Evolutionary conservation across 2,113 vertebrate species (phyloP), one percentile per base, ranked within the genome.

Genomic region (Empidonax traillii): DNA sequence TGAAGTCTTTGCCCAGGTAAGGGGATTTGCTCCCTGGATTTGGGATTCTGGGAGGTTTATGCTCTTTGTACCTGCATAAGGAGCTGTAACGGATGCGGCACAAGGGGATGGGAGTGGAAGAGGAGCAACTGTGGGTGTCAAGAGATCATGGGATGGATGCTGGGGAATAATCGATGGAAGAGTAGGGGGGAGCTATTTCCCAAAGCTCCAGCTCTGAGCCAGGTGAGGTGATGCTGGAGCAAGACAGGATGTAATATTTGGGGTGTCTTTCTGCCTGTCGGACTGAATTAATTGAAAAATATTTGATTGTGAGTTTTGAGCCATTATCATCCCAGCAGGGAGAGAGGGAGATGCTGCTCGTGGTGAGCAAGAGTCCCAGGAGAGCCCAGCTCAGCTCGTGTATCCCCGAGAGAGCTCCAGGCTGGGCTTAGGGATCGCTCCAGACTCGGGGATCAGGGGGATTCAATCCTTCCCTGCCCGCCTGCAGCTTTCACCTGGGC

Each of bases 21-120:
- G 84, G 75, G 65, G 47, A 35, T 61, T 61, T 67, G 43, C 6
- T 7, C 41, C 12, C 21, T 5, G 51, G 53, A 3, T 55, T 85
- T 10, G 14, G 43, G 49, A 2, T 10, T 9, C 2, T 12, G 23
- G 51, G 51, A 6, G 33, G 13, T 30, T 83, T 16, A 14, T 21
- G 17, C 31, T 58, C 31, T 27, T 46, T 8, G 18, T 8, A 14
- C 22, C 28, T 28, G 73, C 35, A 4, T 15, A 11, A 58, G 49
- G 44, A 43, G 22, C 27, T 9, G 21, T 0, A 0, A 8, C 0
- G 23, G 65, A 5, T 9, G 21, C 0, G 1, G 20, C 4, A 43
- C 1, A 1, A 16, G 47, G 74, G 68, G 51, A 22, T 21, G 24
- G 0, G 8, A 39, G 63, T 1, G 4, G 10, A 19, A 81, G 30